phyloP scores from a whole-genome alignment of 2,888 invertebrate species.

The Oxycera nigricornis region DNA sequence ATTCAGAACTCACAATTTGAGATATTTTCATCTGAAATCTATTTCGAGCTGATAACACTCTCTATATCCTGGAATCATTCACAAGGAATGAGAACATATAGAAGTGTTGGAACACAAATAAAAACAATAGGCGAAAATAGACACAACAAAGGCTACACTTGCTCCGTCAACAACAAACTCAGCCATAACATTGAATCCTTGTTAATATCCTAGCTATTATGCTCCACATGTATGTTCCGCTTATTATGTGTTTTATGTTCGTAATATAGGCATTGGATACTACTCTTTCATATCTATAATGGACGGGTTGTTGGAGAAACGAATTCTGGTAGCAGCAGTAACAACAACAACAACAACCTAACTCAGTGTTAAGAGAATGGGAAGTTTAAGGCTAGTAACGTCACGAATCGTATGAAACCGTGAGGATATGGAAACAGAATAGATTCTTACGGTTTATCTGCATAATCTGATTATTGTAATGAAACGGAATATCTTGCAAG shows the following conservation, averaged over 20 bases:
- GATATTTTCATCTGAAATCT: no score
- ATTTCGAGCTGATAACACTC: no score
- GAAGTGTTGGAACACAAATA: conserved; percentile 23
- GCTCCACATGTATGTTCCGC: conserved; percentile 46
- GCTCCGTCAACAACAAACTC: conserved; percentile 35
- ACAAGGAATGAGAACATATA: not conserved
- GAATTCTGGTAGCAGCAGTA: not conserved
- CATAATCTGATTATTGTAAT: conserved; percentile 30
- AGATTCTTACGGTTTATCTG: conserved; percentile 9
- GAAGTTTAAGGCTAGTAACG: not conserved
- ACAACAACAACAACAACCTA: not conserved
- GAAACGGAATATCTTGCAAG: not conserved
- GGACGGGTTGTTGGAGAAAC: conserved; percentile 10
- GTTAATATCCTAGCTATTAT: conserved; percentile 47
- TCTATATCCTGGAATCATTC: no score
- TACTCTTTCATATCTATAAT: conserved; percentile 39
- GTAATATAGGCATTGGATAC: conserved; percentile 45
- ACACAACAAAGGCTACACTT: conserved; percentile 4
- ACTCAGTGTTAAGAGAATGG: not conserved
- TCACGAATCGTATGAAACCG: conserved; percentile 11
- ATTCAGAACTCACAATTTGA: no score
- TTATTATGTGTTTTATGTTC: conserved; percentile 47
- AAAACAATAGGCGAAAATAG: conserved; percentile 34
- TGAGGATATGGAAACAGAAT: not conserved
- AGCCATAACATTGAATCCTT: conserved; percentile 46